Base-by-base conservation (phyloP, 2,888 invertebrate genomes). In the Agrotis segetum region DNA sequence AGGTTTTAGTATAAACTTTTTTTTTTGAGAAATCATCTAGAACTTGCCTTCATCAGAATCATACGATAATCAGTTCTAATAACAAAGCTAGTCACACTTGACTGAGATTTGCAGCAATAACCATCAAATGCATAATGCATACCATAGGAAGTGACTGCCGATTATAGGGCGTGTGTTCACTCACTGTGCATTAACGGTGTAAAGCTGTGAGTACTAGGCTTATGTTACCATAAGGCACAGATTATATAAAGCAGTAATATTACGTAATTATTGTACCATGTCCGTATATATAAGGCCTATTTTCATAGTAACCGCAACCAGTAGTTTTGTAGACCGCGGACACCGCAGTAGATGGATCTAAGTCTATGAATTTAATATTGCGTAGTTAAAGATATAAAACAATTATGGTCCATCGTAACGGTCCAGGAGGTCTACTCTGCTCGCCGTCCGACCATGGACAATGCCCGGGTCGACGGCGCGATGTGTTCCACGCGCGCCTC, bases 161-260 rank as follows among this genome's bases (percentile, higher is more conserved):
- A 80, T 65, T 68, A 80, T 66, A 69, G 81, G 75, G 81, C 65
- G 34, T 19, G 75, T 80, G 77, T 21, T 75, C 76, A 77, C 53
- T 80, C 62, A 78, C 81, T 78, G 65, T 59, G 62, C 75, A 62
- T 24, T 80, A 80, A 77, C 77, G 81, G 69, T 69, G 55, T 65
- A 29, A 13, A 49, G 19, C 29, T 40, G 29, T 61, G 56, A 49
- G 46, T 50, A 46, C 73, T 19, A 50, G 52, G 44, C 29, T 73
- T 60, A 44, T 9, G 21, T 60, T 52, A 52, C 47, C 44, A 46
- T 49, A 56, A 49, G 3, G 44, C 49, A 6, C 21, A 44, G 21
- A 21, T 50, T 21, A 71, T 47, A 74, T 40, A 44, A 58, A 58
- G 14, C 40, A 49, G 16, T 13, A 52, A 46, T 50, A 59, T 47